Evolutionary conservation across 2,888 invertebrate species (phyloP).

Genomic region (Scrobipalpa atriplicella): DNA sequence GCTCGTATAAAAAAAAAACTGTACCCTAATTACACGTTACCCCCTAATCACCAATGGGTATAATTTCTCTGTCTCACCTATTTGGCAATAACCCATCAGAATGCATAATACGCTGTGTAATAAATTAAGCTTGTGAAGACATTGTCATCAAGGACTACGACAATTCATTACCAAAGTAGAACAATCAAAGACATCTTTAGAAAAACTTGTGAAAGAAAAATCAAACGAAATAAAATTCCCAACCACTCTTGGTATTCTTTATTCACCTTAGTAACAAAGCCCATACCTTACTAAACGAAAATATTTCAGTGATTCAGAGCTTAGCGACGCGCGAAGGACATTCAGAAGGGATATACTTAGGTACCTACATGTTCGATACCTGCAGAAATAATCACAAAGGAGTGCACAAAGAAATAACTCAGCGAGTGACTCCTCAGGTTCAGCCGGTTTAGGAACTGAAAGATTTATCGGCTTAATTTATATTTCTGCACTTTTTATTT

Average conservation of each 20-base stretch:
- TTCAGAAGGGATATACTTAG: slow-evolving; percentile 26
- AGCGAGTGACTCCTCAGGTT: background rate
- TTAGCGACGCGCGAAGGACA: background rate
- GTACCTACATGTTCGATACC: slow-evolving; percentile 35
- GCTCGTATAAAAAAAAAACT: background rate
- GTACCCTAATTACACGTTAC: too few relatives aligned
- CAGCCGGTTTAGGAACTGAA: background rate
- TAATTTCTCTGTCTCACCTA: too few relatives aligned
- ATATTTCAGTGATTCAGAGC: slow-evolving; percentile 26
- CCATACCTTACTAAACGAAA: slow-evolving; percentile 2
- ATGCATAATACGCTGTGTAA: too few relatives aligned
- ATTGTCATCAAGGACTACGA: too few relatives aligned
- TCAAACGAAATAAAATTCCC: too few relatives aligned
- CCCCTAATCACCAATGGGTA: too few relatives aligned
- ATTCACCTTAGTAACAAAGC: slow-evolving; percentile 30
- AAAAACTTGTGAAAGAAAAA: too few relatives aligned
- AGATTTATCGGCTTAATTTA: background rate
- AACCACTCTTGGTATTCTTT: background rate
- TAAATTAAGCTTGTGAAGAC: too few relatives aligned
- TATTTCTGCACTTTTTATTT: background rate
- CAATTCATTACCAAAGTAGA: too few relatives aligned
- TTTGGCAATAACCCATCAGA: too few relatives aligned
- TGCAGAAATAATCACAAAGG: slow-evolving; percentile 47
- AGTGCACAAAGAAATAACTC: slow-evolving; percentile 38
- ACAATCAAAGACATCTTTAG: too few relatives aligned